Evolutionary conservation across 2,797 vertebrate species (phyloP), one percentile per base, ranked within the genome.

Genomic region (Catharus ustulatus): DNA sequence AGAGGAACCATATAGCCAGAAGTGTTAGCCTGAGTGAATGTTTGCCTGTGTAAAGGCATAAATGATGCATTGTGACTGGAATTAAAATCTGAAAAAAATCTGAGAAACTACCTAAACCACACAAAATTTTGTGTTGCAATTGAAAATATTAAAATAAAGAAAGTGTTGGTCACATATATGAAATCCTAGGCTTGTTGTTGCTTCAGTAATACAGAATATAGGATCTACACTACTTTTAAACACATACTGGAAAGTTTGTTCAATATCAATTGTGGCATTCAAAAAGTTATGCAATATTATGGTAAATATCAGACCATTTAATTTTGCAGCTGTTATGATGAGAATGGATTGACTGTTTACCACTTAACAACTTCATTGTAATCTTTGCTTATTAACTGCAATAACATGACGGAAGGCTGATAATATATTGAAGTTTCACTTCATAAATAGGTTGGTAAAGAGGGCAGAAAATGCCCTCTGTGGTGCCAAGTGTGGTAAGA

Each of bases 1-100:
- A 95, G 58, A 49, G 58, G 45, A 95, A 66, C 68, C 19, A 69
- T 75, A 93, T 46, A 78, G 54, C 36, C 62, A 59, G 67, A 85
- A 74, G 46, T 76, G 55, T 94, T 88, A 75, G 48, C 64, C 74
- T 95, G 76, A 94, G 29, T 83, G 46, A 95, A 76, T 79, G 36
- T 92, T 85, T 73, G 49, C 55, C 42, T 83, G 27, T 55, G 42
- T 62, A 90, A 94, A 92, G 64, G 90, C 81, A 95, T 84, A 95
- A 80, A 88, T 87, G 17, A 34, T 43, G 84, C 8, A n/a, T 8
- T 90, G 85, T 71, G 54, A 84, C 26, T 94, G 63, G 10, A 84
- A 73, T 61, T 83, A 83, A 92, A 89, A 69, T 73, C 48, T 76
- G 93, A 96, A 57, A 55, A 55, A 93, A 81, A 24, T 17, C 34